Conservation (phyloP, 2,113 vertebrate genomes). For the Amblyornis subalaris region DNA sequence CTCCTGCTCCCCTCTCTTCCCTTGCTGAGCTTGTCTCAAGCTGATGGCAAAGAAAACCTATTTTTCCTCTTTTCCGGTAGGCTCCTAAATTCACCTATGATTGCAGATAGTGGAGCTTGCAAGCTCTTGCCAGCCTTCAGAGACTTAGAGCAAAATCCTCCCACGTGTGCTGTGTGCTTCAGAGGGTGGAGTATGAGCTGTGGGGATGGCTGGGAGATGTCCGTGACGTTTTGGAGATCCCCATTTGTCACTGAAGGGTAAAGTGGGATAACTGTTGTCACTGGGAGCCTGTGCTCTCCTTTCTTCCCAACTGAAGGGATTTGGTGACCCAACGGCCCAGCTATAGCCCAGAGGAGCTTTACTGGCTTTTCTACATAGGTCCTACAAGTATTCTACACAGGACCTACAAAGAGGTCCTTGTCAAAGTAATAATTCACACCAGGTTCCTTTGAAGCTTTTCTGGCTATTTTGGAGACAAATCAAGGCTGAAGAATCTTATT, state of each 20-base stretch:
- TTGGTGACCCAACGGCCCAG: background rate
- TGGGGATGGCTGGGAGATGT: background rate
- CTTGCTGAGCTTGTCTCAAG: background rate
- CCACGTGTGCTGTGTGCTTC: fast-evolving
- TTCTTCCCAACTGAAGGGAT: background rate
- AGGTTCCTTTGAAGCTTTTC: background rate
- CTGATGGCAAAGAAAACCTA: background rate
- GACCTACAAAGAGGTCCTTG: background rate
- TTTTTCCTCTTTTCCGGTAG: background rate
- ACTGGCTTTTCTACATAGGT: background rate
- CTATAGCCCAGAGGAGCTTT: background rate
- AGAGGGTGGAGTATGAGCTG: background rate
- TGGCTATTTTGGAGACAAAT: background rate
- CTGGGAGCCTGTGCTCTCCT: background rate
- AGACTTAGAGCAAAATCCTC: background rate
- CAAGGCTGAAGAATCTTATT: background rate
- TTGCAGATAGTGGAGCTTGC: background rate
- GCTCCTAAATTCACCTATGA: background rate
- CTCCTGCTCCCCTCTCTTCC: background rate
- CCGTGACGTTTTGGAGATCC: background rate
- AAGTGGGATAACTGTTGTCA: background rate
- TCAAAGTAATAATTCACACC: background rate
- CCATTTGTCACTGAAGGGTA: background rate
- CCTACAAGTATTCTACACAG: background rate
- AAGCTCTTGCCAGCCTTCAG: background rate